Conservation (phyloP, 2,797 vertebrate species). For the Leucoraja ocellata region DNA sequence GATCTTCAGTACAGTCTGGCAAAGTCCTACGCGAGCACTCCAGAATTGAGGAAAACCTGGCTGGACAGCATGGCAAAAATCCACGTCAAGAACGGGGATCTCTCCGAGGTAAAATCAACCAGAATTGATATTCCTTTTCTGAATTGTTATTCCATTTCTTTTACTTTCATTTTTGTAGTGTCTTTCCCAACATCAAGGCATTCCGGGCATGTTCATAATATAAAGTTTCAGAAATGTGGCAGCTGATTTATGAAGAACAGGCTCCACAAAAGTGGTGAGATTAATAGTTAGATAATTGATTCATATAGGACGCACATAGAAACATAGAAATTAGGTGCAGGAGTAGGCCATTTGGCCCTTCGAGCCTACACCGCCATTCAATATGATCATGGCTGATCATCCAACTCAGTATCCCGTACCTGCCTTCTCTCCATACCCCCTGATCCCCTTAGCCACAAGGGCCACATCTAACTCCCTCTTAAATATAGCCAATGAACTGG, state of each 20-base stretch:
- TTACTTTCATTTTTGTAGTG: neutral
- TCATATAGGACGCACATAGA: no score
- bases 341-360: no score
- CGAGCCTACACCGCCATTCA: no score
- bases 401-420: no score
- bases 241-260: neutral
- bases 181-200: neutral
- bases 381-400: no score
- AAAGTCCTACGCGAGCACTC: constrained; percentile 95
- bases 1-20: constrained; percentile 97
- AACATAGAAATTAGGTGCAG: no score
- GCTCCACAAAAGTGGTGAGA: neutral
- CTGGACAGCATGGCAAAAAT: constrained; percentile 97
- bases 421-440: no score
- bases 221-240: neutral
- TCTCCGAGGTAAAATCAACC: constrained; percentile 72
- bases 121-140: neutral
- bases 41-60: constrained; percentile 96
- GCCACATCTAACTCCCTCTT: no score
- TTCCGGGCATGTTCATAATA: no score
- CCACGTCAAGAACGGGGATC: constrained; percentile 89
- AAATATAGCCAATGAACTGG: no score
- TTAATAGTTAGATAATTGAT: neutral
- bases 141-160: neutral
- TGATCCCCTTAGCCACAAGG: no score